Base-by-base conservation (phyloP, 2,888 invertebrate species). In the Eumerus sabulonum region DNA sequence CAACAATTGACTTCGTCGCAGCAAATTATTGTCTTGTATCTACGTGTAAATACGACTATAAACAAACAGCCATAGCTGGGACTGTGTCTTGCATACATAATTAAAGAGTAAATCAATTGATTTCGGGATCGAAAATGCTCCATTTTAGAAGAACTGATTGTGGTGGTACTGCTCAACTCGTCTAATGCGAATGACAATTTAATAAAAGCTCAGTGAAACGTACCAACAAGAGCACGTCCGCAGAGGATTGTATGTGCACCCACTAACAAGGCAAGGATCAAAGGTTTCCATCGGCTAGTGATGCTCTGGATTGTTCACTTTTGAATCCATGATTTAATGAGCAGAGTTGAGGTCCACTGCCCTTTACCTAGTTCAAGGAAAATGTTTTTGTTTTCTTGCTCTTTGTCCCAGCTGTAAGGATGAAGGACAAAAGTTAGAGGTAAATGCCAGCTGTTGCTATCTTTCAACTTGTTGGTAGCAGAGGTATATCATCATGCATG, bases 51-150 rank as follows among this genome's bases (percentile, higher is more conserved):
- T 51, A 40, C 11, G 16, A n/a, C n/a, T n/a, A 27, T 9, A 51
- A 38, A 17, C 36, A 17, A 27, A 50, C 50, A 18, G 27, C 38
- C 9, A 47, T 47, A 48, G 5, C 47, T 17, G 17, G n/a, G 4
- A 27, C 9, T 27, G 27, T 42, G 45, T 13, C 63, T 42, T 42
- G 57, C 57, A 67, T 67, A 50, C 50, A 13, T 67, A 67, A 67
- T 66, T 27, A 14, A 59, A 45, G 13, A 64, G 11, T 11, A 64
- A 50, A 17, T 35, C 51, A 36, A 56, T 63, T 63, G 57, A 57
- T 62, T 53, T 62, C n/a, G 18, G 4, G 9, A 68, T 16, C 18
- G 54, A 50, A 45, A 56, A 47, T 48, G 40, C 48, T 16, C 53
- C 45, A 18, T 13, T 53, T 47, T 51, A 18, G 53, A 45, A 64